Evolutionary conservation across 2,797 vertebrate species (phyloP).

Genomic region (Eospalax fontanierii): DNA sequence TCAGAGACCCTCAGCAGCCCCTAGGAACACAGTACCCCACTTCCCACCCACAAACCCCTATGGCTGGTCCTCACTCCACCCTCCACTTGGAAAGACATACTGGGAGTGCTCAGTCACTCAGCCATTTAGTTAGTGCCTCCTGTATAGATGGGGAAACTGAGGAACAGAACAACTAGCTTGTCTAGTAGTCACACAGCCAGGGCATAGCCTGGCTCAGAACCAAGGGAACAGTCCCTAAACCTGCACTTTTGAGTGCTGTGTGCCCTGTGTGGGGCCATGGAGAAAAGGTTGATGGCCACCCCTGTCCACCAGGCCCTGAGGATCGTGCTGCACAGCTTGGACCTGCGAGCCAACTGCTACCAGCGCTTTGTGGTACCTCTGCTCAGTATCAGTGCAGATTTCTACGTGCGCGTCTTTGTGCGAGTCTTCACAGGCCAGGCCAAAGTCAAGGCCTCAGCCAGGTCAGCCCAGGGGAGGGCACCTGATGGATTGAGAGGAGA

Average conservation of each 20-base stretch:
- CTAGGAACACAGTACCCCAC: background rate
- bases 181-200: background rate
- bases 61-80: background rate
- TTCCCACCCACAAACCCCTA: background rate
- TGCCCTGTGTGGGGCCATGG: background rate
- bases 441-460: conserved; percentile 95
- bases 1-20: background rate
- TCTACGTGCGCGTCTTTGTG: conserved; percentile 96
- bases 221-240: no score
- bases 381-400: conserved; percentile 95
- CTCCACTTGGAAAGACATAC: background rate
- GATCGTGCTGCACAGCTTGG: conserved; percentile 95
- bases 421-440: conserved; percentile 94
- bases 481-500: background rate
- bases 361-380: conserved; percentile 95
- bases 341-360: conserved; percentile 94
- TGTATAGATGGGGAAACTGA: background rate
- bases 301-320: conserved; percentile 92
- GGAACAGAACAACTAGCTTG: background rate
- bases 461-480: conserved; percentile 86
- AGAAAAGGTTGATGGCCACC: background rate
- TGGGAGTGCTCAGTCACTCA: fast-evolving
- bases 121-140: background rate
- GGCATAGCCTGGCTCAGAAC: background rate
- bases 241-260: background rate